Percentiles rank a stretch among this genome's conserved stretches.
Conservation (phyloP, 2,113 vertebrate species). For the Chaenocephalus aceratus region DNA sequence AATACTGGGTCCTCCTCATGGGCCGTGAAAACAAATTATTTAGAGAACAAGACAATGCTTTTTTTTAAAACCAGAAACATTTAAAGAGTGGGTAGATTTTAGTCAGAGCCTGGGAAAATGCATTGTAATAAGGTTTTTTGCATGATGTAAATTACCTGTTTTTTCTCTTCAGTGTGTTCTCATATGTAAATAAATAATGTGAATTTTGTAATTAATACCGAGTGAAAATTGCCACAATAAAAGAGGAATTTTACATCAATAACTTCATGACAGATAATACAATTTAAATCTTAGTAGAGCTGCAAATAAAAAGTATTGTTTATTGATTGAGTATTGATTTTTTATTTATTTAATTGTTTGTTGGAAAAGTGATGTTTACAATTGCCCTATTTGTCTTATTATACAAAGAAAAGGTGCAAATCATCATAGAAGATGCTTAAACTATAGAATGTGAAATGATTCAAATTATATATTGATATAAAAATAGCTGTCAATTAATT, state of each 20-base stretch:
- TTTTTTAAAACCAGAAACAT: neutral
- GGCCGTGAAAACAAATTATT: slow-evolving; percentile 46
- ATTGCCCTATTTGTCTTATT: neutral
- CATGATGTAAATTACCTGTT: neutral
- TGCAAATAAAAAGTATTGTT: neutral
- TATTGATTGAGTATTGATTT: too few relatives aligned
- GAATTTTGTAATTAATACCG: neutral
- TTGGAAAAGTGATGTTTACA: neutral
- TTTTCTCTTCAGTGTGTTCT: neutral
- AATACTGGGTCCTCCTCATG: slow-evolving; percentile 56
- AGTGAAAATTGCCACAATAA: neutral
- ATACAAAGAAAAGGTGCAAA: neutral
- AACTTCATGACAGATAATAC: neutral
- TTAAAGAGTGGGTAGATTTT: neutral
- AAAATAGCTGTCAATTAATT: neutral
- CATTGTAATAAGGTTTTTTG: neutral
- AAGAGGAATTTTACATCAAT: neutral
- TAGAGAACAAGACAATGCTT: neutral
- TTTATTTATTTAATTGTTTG: too few relatives aligned
- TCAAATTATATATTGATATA: neutral
- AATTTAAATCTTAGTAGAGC: neutral
- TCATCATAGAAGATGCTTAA: too few relatives aligned
- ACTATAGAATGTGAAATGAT: neutral
- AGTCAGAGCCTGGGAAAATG: neutral
- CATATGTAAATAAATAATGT: too few relatives aligned